Conservation (phyloP, 2,113 vertebrate species). For the Elachura formosa region DNA sequence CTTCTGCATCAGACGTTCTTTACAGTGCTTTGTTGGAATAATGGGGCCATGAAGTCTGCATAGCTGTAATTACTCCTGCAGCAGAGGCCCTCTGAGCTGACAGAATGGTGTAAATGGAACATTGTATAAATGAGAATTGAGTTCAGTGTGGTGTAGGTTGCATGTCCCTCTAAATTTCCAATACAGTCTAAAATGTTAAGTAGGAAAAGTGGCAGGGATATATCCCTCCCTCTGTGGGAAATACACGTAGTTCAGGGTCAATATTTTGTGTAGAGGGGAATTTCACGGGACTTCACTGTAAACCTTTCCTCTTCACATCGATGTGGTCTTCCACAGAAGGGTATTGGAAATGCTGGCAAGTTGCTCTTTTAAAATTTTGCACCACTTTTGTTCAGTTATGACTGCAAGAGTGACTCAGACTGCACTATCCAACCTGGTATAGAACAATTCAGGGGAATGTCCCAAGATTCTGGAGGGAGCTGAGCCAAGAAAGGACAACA, state of each 20-base stretch:
- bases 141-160: not conserved
- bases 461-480: not conserved
- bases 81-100: not conserved
- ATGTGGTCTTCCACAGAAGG: not conserved
- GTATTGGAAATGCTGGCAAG: not conserved
- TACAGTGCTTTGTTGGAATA: not conserved
- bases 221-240: not conserved
- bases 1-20: slow-evolving; percentile 10
- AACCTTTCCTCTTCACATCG: not conserved
- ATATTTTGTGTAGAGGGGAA: not conserved
- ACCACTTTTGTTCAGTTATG: not conserved
- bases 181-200: not conserved
- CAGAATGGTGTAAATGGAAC: slow-evolving; percentile 1
- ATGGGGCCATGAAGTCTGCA: slow-evolving; percentile 9
- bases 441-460: not conserved
- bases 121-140: not conserved
- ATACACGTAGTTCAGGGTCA: accelerated
- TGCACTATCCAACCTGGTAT: not conserved
- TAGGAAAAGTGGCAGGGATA: not conserved
- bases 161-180: not conserved
- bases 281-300: not conserved
- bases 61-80: slow-evolving; percentile 24
- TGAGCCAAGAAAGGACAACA: not conserved
- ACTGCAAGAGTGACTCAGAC: not conserved
- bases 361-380: not conserved